A percentile compares a stretch with the other conserved stretches of the same genome.
Evolutionary conservation across 2,797 vertebrate species (phyloP).

Genomic region (Gastrophryne carolinensis): DNA sequence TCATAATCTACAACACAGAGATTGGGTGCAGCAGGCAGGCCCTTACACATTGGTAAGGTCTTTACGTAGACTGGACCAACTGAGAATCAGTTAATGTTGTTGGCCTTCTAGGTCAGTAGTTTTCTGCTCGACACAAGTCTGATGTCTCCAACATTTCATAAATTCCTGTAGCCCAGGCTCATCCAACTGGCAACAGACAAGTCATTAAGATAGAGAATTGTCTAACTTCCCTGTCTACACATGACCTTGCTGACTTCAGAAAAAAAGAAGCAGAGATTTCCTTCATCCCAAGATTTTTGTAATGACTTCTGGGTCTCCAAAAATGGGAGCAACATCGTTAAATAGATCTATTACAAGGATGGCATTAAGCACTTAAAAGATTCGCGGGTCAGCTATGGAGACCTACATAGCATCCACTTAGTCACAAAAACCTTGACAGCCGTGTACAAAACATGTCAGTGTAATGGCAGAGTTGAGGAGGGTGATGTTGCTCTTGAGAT

Average conservation of each 20-base stretch:
- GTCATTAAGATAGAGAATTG: not conserved
- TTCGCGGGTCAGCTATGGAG: conserved; percentile 46
- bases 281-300: conserved; percentile 24
- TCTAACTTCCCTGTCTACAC: conserved; percentile 9
- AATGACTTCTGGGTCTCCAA: conserved; percentile 31
- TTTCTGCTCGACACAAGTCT: no score
- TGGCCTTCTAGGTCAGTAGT: no score
- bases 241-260: conserved; percentile 5
- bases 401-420: conserved; percentile 47
- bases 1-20: no score
- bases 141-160: no score
- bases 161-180: no score
- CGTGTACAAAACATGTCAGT: conserved; percentile 41
- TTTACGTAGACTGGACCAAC: no score
- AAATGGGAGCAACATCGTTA: conserved; percentile 48
- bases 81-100: no score
- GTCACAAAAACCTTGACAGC: conserved; percentile 42
- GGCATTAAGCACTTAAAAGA: conserved; percentile 52
- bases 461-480: conserved; percentile 43
- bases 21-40: no score
- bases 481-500: conserved; percentile 48
- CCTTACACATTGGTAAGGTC: no score
- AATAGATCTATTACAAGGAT: conserved; percentile 52
- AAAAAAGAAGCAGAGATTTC: not conserved
- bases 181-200: not conserved